Percentiles rank a stretch among this genome's conserved stretches.
Conservation (phyloP, 37 sponge, comb jelly and placozoan species). For the Beroe forskalii region DNA sequence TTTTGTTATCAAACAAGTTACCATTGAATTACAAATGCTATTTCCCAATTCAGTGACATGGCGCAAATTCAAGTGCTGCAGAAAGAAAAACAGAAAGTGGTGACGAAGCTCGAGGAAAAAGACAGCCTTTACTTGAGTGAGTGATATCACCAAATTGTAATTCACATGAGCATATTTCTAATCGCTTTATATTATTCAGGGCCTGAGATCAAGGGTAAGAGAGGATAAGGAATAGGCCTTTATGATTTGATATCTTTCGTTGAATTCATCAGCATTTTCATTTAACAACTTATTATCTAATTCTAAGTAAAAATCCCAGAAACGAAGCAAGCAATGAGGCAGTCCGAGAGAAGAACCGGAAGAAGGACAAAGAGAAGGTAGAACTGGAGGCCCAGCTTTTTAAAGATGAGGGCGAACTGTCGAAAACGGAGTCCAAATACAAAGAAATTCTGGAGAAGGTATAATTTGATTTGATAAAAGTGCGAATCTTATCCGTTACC, state of each 20-base stretch:
- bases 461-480: neutral
- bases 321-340: conserved; percentile 26
- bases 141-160: too few relatives aligned
- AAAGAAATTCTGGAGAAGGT: conserved; percentile 41
- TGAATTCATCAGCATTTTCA: too few relatives aligned
- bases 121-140: conserved; percentile 42
- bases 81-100: conserved; percentile 50
- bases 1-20: too few relatives aligned
- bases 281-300: too few relatives aligned
- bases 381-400: conserved; percentile 23
- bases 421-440: conserved; percentile 36
- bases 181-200: neutral
- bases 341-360: conserved; percentile 64
- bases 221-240: neutral
- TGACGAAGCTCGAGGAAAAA: conserved; percentile 49
- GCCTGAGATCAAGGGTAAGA: neutral
- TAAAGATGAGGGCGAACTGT: neutral
- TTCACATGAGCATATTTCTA: neutral
- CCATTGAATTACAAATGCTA: too few relatives aligned
- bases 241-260: too few relatives aligned
- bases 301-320: too few relatives aligned
- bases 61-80: conserved; percentile 23
- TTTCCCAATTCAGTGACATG: conserved; percentile 16
- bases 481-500: too few relatives aligned
- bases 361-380: conserved; percentile 56